These are phyloP conservation scores for Meteorus cinctellus DNA, from an alignment of 2,888 invertebrate species.

Conservation along the genomic window DNA sequence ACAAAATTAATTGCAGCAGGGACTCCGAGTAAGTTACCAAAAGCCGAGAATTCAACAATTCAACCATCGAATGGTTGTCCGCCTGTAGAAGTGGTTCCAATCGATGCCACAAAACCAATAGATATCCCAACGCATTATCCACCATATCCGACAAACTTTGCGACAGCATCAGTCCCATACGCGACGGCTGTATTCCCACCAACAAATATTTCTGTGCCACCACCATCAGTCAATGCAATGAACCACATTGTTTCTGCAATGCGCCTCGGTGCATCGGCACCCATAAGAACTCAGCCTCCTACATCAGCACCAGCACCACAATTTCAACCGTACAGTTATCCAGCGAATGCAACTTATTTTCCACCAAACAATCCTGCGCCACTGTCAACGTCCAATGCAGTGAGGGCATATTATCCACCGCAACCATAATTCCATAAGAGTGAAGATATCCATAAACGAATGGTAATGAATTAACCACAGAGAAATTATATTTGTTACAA, in stretches of 20 bases:
- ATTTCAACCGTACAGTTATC: constrained; percentile 66
- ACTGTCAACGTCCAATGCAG: constrained; percentile 61
- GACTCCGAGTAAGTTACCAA: constrained; percentile 64
- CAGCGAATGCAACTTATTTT: constrained; percentile 65
- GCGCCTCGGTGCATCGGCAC: constrained; percentile 59
- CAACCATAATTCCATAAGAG: constrained; percentile 56
- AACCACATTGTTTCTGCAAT: constrained; percentile 67
- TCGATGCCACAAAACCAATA: constrained; percentile 64
- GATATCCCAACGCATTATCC: constrained; percentile 65
- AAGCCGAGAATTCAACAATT: constrained; percentile 60
- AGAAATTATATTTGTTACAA: background rate
- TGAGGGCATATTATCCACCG: constrained; percentile 67
- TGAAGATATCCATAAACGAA: background rate
- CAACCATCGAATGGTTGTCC: constrained; percentile 66
- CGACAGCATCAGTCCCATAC: constrained; percentile 62
- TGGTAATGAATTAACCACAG: background rate
- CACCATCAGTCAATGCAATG: constrained; percentile 66
- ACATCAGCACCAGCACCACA: constrained; percentile 57
- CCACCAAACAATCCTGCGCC: constrained; percentile 59
- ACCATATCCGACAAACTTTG: constrained; percentile 64
- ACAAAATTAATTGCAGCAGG: constrained; percentile 47
- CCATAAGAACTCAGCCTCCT: constrained; percentile 60
- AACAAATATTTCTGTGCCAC: constrained; percentile 68
- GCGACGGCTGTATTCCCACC: constrained; percentile 68
- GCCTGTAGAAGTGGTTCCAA: constrained; percentile 53